Conservation (phyloP, 2,888 invertebrate species). For the Orchesella flavescens region DNA sequence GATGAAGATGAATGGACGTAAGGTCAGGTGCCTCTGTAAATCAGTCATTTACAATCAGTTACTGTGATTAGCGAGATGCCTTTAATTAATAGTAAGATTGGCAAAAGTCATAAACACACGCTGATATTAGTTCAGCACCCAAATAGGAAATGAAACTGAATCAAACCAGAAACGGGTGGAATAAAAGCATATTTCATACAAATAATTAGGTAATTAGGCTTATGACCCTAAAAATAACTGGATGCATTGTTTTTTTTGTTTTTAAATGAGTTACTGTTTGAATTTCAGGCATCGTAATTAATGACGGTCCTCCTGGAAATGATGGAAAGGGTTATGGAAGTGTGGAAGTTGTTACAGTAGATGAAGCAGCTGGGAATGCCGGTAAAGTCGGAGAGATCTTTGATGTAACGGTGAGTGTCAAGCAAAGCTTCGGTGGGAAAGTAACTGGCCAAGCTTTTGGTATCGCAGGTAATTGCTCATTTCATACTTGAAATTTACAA, state of each 20-base stretch:
- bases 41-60: too few species aligned
- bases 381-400: conserved; percentile 81
- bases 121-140: too few species aligned
- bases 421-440: conserved; percentile 84
- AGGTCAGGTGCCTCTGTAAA: not conserved
- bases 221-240: not conserved
- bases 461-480: conserved; percentile 75
- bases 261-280: not conserved
- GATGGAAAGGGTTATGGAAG: conserved; percentile 74
- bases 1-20: too few species aligned
- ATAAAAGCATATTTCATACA: too few species aligned
- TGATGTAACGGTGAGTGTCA: conserved; percentile 90
- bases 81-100: too few species aligned
- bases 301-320: conserved; percentile 81
- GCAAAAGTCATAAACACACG: too few species aligned
- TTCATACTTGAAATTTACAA: not conserved
- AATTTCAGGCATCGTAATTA: conserved; percentile 84
- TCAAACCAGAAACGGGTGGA: too few species aligned
- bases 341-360: conserved; percentile 75
- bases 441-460: conserved; percentile 76
- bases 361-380: conserved; percentile 73
- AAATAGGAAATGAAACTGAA: too few species aligned
- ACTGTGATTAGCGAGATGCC: too few species aligned
- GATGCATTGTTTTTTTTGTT: not conserved
- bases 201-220: too few species aligned